Evolutionary conservation across 2,113 vertebrate species (phyloP).

Genomic region (Trichechus manatus): DNA sequence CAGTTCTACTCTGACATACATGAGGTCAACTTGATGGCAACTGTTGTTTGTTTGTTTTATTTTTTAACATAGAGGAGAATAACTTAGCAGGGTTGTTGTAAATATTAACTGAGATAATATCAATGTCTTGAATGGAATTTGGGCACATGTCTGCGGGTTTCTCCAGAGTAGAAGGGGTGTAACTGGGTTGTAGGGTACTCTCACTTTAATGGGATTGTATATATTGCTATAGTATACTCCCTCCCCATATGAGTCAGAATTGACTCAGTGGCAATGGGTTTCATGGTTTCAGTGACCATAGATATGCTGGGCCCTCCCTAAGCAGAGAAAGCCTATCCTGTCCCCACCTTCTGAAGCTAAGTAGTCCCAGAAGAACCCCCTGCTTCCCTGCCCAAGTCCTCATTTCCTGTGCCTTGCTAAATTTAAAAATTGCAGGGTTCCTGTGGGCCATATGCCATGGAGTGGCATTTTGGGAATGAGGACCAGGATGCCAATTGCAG

Average conservation of each 20-base stretch:
- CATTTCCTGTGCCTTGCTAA: slow-evolving; percentile 38
- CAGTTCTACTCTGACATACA: neutral
- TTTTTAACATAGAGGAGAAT: too few relatives aligned
- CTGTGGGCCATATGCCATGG: slow-evolving; percentile 63
- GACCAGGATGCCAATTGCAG: slow-evolving; percentile 50
- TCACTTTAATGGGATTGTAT: neutral
- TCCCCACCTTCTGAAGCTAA: neutral
- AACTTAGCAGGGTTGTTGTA: too few relatives aligned
- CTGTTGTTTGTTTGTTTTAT: too few relatives aligned
- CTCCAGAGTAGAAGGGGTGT: neutral
- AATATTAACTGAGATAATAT: too few relatives aligned
- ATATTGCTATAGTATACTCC: neutral
- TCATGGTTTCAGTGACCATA: neutral
- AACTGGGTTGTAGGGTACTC: neutral
- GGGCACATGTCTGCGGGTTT: neutral
- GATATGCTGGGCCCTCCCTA: neutral
- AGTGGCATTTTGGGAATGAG: slow-evolving; percentile 61
- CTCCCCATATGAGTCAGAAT: too few relatives aligned
- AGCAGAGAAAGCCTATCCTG: neutral
- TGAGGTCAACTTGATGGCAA: too few relatives aligned
- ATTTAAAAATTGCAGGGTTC: slow-evolving; percentile 77
- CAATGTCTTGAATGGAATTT: slow-evolving; percentile 5
- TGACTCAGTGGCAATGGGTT: too few relatives aligned
- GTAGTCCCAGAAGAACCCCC: neutral
- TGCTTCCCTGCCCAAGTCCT: neutral